Evolutionary conservation across 2,888 invertebrate genomes (phyloP).

Genomic region (Melangyna quadrimaculata): DNA sequence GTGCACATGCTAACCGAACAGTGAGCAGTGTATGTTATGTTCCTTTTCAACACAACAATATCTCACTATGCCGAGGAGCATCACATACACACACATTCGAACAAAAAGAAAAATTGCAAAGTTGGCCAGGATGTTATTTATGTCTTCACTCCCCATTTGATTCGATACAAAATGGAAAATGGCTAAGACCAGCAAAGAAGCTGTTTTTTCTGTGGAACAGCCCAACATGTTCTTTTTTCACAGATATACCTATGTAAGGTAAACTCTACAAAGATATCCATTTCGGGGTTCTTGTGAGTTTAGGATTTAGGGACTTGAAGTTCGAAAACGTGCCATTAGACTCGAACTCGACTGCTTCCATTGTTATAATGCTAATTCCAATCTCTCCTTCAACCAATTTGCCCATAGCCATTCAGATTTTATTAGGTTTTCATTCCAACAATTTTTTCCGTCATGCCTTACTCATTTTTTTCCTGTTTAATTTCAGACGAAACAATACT

Average conservation of each 20-base stretch:
- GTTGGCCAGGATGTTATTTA: slow-evolving; percentile 69
- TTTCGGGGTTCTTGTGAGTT: slow-evolving; percentile 33
- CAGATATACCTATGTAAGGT: slow-evolving; percentile 44
- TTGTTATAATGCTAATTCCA: slow-evolving; percentile 63
- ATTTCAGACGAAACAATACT: slow-evolving; percentile 80
- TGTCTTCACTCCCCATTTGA: slow-evolving; percentile 66
- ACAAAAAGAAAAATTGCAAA: slow-evolving; percentile 57
- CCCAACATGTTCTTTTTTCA: slow-evolving; percentile 16
- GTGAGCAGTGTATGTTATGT: slow-evolving; percentile 14
- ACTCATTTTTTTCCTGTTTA: slow-evolving; percentile 41
- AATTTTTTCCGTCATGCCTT: slow-evolving; percentile 23
- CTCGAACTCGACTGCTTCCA: slow-evolving; percentile 36
- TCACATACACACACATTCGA: neutral
- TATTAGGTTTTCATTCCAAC: slow-evolving; percentile 64
- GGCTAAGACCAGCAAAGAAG: slow-evolving; percentile 35
- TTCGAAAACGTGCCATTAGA: slow-evolving; percentile 60
- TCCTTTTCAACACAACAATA: slow-evolving; percentile 58
- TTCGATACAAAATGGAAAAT: slow-evolving; percentile 55
- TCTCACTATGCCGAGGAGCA: slow-evolving; percentile 28
- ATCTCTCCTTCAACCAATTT: slow-evolving; percentile 64
- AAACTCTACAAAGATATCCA: slow-evolving; percentile 31
- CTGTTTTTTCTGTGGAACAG: slow-evolving; percentile 37
- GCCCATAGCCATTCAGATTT: slow-evolving; percentile 65
- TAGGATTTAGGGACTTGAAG: slow-evolving; percentile 35
- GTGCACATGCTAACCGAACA: slow-evolving; percentile 63